Evolutionary conservation across 2,113 vertebrate genomes (phyloP).

Genomic region (Anhinga anhinga): DNA sequence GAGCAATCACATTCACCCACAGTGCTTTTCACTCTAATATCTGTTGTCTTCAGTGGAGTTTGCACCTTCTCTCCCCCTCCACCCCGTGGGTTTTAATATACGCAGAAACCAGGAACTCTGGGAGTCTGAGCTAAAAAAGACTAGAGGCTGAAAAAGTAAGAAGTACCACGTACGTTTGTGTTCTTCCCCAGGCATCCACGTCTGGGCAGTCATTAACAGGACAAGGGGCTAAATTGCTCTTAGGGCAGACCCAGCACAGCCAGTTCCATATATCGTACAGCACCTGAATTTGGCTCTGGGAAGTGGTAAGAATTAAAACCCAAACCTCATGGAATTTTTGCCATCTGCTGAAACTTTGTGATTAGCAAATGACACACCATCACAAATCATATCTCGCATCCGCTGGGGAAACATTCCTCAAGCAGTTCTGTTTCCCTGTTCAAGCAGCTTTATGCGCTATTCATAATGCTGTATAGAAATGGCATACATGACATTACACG

Average conservation of each 20-base stretch:
- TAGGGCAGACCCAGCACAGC: neutral
- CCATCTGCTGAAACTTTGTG: neutral
- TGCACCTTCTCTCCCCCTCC: neutral
- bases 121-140: neutral
- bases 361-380: neutral
- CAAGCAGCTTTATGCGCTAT: neutral
- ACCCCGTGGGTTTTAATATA: neutral
- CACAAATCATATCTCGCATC: neutral
- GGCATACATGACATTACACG: neutral
- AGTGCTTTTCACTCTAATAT: neutral
- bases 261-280: neutral
- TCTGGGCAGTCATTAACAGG: neutral
- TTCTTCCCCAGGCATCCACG: neutral
- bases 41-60: neutral
- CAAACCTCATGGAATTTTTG: neutral
- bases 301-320: neutral
- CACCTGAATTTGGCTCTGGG: neutral
- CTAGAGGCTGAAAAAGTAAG: neutral
- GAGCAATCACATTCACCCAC: neutral
- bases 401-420: neutral
- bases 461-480: neutral
- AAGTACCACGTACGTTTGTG: rapidly evolving
- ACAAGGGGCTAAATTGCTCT: neutral
- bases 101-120: neutral
- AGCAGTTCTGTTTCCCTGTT: neutral